These are phyloP conservation scores for Eulemur albifrons DNA, from an alignment of 2,797 vertebrate species.

Conservation along the genomic window DNA sequence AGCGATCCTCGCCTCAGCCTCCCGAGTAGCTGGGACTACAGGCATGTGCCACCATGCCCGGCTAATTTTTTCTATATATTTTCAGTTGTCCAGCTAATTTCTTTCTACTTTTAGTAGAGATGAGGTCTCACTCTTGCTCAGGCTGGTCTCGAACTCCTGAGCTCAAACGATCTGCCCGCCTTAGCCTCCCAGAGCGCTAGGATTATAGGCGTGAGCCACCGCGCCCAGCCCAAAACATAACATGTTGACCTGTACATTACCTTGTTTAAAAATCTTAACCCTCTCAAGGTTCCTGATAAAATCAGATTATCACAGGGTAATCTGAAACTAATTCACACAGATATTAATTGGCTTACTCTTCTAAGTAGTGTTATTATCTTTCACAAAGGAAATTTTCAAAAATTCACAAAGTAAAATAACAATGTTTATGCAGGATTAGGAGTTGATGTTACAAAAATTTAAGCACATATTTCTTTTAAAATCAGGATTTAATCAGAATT, in stretches of 20 bases:
- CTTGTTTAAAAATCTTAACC: neutral
- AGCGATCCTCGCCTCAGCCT: too few species aligned
- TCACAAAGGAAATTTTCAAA: neutral
- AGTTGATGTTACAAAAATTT: neutral
- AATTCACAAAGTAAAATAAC: neutral
- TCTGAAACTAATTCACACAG: neutral
- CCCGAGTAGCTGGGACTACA: too few species aligned
- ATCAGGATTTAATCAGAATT: neutral
- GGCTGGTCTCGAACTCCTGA: too few species aligned
- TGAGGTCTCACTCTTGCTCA: too few species aligned
- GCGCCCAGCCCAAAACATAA: neutral
- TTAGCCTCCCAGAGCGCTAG: too few species aligned
- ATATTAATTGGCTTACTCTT: neutral
- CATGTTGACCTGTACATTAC: neutral
- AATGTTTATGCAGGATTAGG: neutral
- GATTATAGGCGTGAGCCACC: too few species aligned
- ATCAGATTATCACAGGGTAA: neutral
- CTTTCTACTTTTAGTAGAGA: too few species aligned
- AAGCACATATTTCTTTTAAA: neutral
- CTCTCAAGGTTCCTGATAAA: neutral
- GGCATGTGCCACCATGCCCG: too few species aligned
- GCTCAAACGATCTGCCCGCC: too few species aligned
- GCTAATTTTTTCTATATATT: too few species aligned
- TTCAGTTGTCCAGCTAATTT: too few species aligned
- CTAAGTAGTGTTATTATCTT: neutral